Base-by-base conservation (phyloP, 2,888 invertebrate species). In the Caenorhabditis becei region DNA sequence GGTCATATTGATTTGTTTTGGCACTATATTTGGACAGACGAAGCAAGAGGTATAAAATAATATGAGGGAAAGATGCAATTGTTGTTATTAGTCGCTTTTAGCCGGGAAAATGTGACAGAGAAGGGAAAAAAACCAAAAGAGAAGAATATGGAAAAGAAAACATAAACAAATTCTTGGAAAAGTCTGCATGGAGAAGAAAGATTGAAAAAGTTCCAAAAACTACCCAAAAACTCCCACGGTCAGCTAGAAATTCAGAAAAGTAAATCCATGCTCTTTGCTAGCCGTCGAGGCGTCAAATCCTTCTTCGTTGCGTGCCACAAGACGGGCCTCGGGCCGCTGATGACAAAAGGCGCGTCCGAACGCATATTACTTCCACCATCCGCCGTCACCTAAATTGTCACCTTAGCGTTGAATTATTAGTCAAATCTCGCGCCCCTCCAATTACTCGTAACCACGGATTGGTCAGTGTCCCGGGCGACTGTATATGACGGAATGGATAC, bases 301-400 rank as follows among this genome's bases (percentile, higher is more conserved):
- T 7, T 14, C 16, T 16, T 47, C 58, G 58, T 74, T 41, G 65
- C 65, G 65, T 66, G 74, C 59, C 65, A 72, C n/a, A 20, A 65
- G 65, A 72, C 32, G 63, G 62, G 56, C 61, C 20, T 53, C 28
- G 70, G 32, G 44, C n/a, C 49, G 62, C 5, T 65, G 56, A 74
- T 74, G 74, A 74, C 65, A 74, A 74, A 35, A 14, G 24, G 54
- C 14, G n/a, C 26, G 47, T 41, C 32, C 63, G 58, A 66, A 74
- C 66, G 66, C 74, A 74, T 74, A 74, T 74, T 74, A 74, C 74
- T 74, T 74, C 32, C 47, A 44, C 49, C 58, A 24, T 51, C 56
- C 74, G 41, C 59, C 74, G 65, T 74, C 74, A 66, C 74, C 66
- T 58, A 66, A 74, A 74, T 74, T 74, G 74, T 74, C 74, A 58